phyloP scores from a whole-genome alignment of 2,888 invertebrate genomes.

The Leptinotarsa tumamoca region DNA sequence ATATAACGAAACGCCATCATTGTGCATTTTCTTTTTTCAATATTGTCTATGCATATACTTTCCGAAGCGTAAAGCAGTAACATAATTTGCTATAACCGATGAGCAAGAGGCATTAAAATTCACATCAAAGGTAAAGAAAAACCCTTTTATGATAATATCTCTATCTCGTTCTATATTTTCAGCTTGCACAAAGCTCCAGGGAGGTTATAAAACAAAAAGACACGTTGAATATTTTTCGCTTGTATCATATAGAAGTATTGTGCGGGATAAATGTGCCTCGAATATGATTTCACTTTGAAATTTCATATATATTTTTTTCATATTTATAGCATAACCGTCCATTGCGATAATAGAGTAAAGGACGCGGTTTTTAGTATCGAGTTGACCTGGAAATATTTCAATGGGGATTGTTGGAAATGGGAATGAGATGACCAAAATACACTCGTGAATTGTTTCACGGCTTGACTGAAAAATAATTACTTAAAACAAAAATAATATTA shows the following conservation, averaged over 20 bases:
- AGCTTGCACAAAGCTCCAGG: slow-evolving; percentile 41
- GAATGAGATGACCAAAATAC: too few relatives aligned
- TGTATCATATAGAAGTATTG: slow-evolving; percentile 43
- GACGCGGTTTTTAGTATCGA: not conserved
- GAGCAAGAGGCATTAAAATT: slow-evolving; percentile 49
- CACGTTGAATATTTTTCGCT: slow-evolving; percentile 44
- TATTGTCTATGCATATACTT: slow-evolving; percentile 41
- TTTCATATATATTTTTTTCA: slow-evolving; percentile 15
- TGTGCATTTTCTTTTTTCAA: slow-evolving; percentile 34
- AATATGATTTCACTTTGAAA: slow-evolving; percentile 34
- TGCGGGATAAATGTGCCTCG: slow-evolving; percentile 38
- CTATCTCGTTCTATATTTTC: slow-evolving; percentile 45
- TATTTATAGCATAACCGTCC: slow-evolving; percentile 1
- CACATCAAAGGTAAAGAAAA: slow-evolving; percentile 51
- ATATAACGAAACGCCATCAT: slow-evolving; percentile 12
- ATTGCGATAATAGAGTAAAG: not conserved
- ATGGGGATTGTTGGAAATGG: too few relatives aligned
- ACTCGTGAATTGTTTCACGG: too few relatives aligned
- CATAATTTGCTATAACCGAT: slow-evolving; percentile 48
- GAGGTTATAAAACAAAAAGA: slow-evolving; percentile 44
- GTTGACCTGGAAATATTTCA: not conserved
- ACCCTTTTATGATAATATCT: slow-evolving; percentile 46
- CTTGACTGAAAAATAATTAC: too few relatives aligned
- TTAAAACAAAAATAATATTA: not conserved
- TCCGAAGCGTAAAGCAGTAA: slow-evolving; percentile 41